Percentiles rank a stretch among this genome's conserved stretches.
phyloP scores from a whole-genome alignment of 2,888 invertebrate genomes.

The Pyrocoelia pectoralis region DNA sequence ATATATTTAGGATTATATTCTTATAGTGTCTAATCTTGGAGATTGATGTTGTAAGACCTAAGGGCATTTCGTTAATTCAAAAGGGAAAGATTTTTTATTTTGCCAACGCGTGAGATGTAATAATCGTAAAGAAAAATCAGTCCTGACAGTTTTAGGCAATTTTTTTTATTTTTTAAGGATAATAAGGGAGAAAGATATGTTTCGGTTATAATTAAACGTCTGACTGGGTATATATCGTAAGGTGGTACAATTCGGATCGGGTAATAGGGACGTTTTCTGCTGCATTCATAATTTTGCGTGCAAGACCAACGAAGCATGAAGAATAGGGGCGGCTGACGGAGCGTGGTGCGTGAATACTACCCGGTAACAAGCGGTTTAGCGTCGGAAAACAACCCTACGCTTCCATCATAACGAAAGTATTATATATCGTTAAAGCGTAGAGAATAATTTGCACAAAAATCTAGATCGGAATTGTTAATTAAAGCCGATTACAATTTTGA shows the following conservation, averaged over 20 bases:
- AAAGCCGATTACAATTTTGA: slow-evolving; percentile 16
- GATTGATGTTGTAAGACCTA: slow-evolving; percentile 6
- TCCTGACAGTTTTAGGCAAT: slow-evolving; percentile 18
- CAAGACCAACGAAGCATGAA: slow-evolving; percentile 46
- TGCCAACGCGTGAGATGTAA: not conserved
- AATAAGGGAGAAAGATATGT: slow-evolving; percentile 30
- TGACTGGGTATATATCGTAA: slow-evolving; percentile 35
- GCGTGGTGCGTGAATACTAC: slow-evolving; percentile 49
- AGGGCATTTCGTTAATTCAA: slow-evolving; percentile 6
- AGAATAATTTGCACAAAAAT: slow-evolving; percentile 29
- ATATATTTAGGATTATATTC: slow-evolving; percentile 9
- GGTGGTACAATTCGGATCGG: slow-evolving; percentile 32
- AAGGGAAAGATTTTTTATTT: not conserved
- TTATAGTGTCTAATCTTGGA: slow-evolving; percentile 1
- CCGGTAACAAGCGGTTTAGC: slow-evolving; percentile 51
- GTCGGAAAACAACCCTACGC: slow-evolving; percentile 37
- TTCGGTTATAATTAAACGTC: slow-evolving; percentile 37
- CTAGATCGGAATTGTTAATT: slow-evolving; percentile 24
- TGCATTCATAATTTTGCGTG: slow-evolving; percentile 49
- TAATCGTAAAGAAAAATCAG: slow-evolving; percentile 28
- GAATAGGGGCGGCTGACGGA: slow-evolving; percentile 44
- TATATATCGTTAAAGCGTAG: slow-evolving; percentile 33
- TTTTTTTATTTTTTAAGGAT: slow-evolving; percentile 15
- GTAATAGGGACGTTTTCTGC: slow-evolving; percentile 43
- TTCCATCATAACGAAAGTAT: slow-evolving; percentile 43